phyloP scores from a whole-genome alignment of 2,888 invertebrate genomes.

The Ommatoiulus sabulosus region DNA sequence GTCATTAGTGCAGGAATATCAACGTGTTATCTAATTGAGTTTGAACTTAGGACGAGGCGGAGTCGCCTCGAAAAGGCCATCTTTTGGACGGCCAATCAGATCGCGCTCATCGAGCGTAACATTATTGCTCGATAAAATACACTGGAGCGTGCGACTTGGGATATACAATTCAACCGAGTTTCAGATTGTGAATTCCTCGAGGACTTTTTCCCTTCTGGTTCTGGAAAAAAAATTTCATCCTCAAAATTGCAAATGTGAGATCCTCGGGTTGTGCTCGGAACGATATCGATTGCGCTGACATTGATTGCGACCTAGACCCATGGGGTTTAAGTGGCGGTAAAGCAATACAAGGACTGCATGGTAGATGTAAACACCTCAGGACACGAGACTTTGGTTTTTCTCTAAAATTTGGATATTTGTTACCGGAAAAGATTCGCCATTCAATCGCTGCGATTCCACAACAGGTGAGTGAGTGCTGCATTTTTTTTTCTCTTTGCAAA shows the following conservation, averaged over 20 bases:
- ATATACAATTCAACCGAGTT: constrained; percentile 35
- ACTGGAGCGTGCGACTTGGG: constrained; percentile 13
- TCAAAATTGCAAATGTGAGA: not conserved
- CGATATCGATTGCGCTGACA: constrained; percentile 17
- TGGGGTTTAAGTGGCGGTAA: not conserved
- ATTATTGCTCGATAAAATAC: constrained; percentile 7
- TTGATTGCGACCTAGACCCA: not conserved
- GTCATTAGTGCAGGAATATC: not conserved
- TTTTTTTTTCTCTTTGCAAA: not conserved
- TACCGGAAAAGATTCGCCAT: not conserved
- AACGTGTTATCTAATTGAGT: constrained; percentile 11
- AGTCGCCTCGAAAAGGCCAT: constrained; percentile 11
- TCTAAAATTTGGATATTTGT: not conserved
- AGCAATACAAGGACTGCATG: not conserved
- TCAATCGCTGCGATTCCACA: not conserved
- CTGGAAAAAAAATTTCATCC: not conserved
- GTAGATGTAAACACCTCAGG: not conserved
- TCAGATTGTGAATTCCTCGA: constrained; percentile 19
- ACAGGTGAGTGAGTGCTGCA: not conserved
- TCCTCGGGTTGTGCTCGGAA: not conserved
- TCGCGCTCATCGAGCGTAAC: not conserved
- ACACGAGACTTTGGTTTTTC: not conserved
- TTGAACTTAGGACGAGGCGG: constrained; percentile 31
- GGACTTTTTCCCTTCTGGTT: not conserved
- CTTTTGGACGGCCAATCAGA: not conserved